Percentiles rank a stretch among this genome's conserved stretches.
Conservation (phyloP, 2,113 vertebrate species). For the Rhea americana region DNA sequence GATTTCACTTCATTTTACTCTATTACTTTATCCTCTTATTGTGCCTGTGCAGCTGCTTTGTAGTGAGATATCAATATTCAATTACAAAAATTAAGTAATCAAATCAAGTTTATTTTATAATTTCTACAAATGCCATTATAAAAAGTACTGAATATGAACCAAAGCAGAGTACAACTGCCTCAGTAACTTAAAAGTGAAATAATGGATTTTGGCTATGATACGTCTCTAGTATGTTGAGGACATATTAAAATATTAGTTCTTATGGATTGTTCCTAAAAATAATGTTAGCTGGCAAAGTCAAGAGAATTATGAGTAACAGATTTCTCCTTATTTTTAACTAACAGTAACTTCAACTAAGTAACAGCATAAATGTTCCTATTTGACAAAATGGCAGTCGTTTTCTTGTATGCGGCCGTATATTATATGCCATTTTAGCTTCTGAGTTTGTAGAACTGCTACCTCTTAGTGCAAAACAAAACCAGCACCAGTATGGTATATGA, state of each 20-base stretch:
- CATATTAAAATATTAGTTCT: neutral
- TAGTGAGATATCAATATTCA: slow-evolving; percentile 44
- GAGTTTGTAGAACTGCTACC: neutral
- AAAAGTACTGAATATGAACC: neutral
- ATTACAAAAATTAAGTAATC: slow-evolving; percentile 44
- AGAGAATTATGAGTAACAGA: neutral
- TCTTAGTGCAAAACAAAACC: neutral
- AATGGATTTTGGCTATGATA: neutral
- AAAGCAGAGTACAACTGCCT: neutral
- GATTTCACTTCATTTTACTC: slow-evolving; percentile 58
- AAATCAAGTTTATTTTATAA: slow-evolving; percentile 7
- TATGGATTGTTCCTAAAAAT: neutral
- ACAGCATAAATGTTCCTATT: neutral
- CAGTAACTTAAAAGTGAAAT: neutral
- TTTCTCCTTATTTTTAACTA: neutral
- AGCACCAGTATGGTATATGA: neutral
- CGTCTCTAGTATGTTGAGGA: neutral
- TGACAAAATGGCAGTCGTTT: neutral
- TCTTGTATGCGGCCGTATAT: neutral
- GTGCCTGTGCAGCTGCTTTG: slow-evolving; percentile 51
- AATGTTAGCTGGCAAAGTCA: neutral
- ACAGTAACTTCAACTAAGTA: neutral
- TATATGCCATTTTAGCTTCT: neutral
- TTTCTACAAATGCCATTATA: slow-evolving; percentile 35
- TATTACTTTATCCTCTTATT: slow-evolving; percentile 57